Base-by-base conservation (phyloP, 1,140 invertebrate species). In the Solenopsis invicta region DNA sequence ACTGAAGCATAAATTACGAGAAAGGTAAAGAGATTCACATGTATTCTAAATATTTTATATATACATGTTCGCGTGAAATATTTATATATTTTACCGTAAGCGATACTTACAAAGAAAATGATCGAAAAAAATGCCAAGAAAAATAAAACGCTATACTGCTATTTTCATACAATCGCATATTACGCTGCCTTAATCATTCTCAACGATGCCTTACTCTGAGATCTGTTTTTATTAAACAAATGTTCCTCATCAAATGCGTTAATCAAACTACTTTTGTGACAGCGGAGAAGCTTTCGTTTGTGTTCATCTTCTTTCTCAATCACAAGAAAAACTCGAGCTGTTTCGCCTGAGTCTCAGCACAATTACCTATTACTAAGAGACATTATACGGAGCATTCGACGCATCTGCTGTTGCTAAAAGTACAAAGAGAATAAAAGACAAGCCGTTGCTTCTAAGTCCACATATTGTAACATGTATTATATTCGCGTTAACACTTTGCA, bases 361-460 rank as follows among this genome's bases (percentile, higher is more conserved):
- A 74, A 82, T 81, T 81, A 45, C 3, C n/a, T 50, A 61, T 59
- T 48, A 54, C 52, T 69, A 69, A 72, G 8, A 50, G n/a, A 74
- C 24, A 50, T n/a, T n/a, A n/a, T 75, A 62, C 12, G 56, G 18
- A 82, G 37, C 24, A 75, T 61, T 50, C 9, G 21, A 84, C 12
- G 41, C 54, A 84, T 75, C n/a, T 21, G 80, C 78, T 72, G 52
- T 29, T 66, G 76, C 69, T 75, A 54, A 84, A 84, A 84, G 80
- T 84, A 84, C 80, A 84, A 84, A 84, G 80, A 84, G 80, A 84
- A 75, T 62, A 84, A 74, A 84, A 84, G 80, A 84, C 80, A 75
- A 84, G 41, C 29, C 29, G 13, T 80, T 12, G 77, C 77, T 80
- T 80, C 48, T 67, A 48, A 56, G 69, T 54, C 45, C 34, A 54